Percentiles rank a stretch among this genome's conserved stretches.
These are phyloP conservation scores for Drosophila leontia DNA, from an alignment of 1,140 invertebrate species.

Conservation along the genomic window DNA sequence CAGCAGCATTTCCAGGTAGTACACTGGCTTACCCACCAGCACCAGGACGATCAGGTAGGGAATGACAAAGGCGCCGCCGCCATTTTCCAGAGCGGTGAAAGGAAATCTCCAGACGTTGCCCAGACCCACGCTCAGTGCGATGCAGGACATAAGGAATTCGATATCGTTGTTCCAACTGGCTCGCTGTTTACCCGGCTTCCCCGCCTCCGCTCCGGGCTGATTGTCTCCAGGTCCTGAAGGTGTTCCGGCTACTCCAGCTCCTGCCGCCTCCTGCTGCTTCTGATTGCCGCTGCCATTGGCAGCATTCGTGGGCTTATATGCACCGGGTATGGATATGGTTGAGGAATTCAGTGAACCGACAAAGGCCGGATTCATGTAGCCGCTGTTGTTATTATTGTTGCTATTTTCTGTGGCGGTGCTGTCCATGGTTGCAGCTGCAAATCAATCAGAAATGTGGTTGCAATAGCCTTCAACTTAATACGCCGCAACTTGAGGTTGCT, in stretches of 20 bases:
- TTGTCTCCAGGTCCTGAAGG: slow-evolving; percentile 1
- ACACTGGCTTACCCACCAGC: slow-evolving; percentile 94
- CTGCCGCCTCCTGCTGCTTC: slow-evolving; percentile 6
- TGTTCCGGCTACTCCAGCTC: neutral
- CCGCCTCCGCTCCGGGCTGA: neutral
- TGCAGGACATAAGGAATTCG: slow-evolving; percentile 95
- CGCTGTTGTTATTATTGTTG: slow-evolving; percentile 55
- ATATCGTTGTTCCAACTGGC: slow-evolving; percentile 93
- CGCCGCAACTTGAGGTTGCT: slow-evolving; percentile 52
- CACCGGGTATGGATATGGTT: slow-evolving; percentile 76
- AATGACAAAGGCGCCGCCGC: slow-evolving; percentile 91
- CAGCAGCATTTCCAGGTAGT: slow-evolving; percentile 94
- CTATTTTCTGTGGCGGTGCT: slow-evolving; percentile 10
- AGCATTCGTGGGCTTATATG: slow-evolving; percentile 45
- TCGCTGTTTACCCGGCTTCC: slow-evolving; percentile 71
- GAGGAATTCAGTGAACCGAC: slow-evolving; percentile 65
- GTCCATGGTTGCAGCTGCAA: slow-evolving; percentile 55
- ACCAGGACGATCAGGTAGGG: slow-evolving; percentile 94
- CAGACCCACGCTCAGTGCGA: slow-evolving; percentile 95
- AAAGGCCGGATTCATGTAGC: slow-evolving; percentile 70
- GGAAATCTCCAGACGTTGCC: slow-evolving; percentile 90
- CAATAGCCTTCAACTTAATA: slow-evolving; percentile 46
- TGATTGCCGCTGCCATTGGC: slow-evolving; percentile 30
- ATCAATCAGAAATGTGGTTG: slow-evolving; percentile 43
- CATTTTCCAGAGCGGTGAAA: slow-evolving; percentile 93